phyloP scores from a whole-genome alignment of 2,797 vertebrate genomes.

The Amphiprion clarkii region DNA sequence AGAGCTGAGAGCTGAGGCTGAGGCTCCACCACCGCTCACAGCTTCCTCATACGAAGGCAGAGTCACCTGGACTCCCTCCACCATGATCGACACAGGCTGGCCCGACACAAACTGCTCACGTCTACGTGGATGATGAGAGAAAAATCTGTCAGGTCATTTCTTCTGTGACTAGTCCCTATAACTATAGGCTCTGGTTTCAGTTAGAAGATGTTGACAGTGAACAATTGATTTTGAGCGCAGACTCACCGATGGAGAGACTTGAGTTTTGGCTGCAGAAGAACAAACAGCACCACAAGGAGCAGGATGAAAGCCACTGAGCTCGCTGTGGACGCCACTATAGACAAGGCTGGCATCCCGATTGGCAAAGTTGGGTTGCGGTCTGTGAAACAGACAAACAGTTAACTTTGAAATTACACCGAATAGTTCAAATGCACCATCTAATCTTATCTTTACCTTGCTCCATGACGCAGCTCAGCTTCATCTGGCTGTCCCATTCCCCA shows the following conservation, averaged over 20 bases:
- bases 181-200: neutral
- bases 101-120: slow-evolving; percentile 92
- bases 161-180: neutral
- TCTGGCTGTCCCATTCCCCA: slow-evolving; percentile 93
- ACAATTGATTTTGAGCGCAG: neutral
- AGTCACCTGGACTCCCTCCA: slow-evolving; percentile 95
- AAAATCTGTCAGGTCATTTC: neutral
- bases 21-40: slow-evolving; percentile 87
- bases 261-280: slow-evolving; percentile 95
- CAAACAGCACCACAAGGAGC: slow-evolving; percentile 94
- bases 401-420: neutral
- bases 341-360: slow-evolving; percentile 92
- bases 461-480: slow-evolving; percentile 94
- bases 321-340: slow-evolving; percentile 95
- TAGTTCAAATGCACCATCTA: neutral
- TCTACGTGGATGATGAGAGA: slow-evolving; percentile 73
- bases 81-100: slow-evolving; percentile 95
- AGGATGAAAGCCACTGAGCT: slow-evolving; percentile 94
- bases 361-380: slow-evolving; percentile 87
- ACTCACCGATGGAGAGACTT: slow-evolving; percentile 95
- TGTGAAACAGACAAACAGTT: slow-evolving; percentile 68
- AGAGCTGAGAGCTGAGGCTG: slow-evolving; percentile 76
- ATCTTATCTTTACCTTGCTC: slow-evolving; percentile 85
- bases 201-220: neutral
- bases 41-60: slow-evolving; percentile 97